These are phyloP conservation scores for Benitochromis conjunctus DNA, from an alignment of 2,113 vertebrate genomes.

Conservation along the genomic window DNA sequence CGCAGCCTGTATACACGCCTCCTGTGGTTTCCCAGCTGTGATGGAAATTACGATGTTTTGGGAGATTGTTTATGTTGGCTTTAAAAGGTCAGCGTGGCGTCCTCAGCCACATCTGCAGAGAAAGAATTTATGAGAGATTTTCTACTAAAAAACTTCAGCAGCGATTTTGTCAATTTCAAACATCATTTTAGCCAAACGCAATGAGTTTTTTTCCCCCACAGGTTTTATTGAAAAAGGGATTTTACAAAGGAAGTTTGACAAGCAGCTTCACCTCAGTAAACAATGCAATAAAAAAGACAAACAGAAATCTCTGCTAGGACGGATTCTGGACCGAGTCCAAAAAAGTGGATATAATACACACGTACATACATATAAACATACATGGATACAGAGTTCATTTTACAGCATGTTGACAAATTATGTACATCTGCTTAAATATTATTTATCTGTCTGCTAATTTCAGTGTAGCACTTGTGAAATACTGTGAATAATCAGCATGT, in stretches of 20 bases:
- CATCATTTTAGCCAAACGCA: not conserved
- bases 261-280: slow-evolving; percentile 33
- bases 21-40: not conserved
- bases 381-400: slow-evolving; percentile 27
- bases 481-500: slow-evolving; percentile 33
- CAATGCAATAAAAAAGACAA: slow-evolving; percentile 38
- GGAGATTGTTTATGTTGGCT: not conserved
- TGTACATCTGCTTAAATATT: slow-evolving; percentile 64
- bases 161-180: not conserved
- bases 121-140: not conserved
- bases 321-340: slow-evolving; percentile 7
- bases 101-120: not conserved
- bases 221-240: slow-evolving; percentile 57
- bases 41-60: not conserved
- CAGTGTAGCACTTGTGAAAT: slow-evolving; percentile 76
- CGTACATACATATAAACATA: slow-evolving; percentile 42
- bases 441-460: slow-evolving; percentile 52
- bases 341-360: slow-evolving; percentile 31
- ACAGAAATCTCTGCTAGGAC: slow-evolving; percentile 11
- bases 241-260: slow-evolving; percentile 51
- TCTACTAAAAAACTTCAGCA: not conserved
- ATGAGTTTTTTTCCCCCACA: not conserved
- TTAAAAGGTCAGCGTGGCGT: not conserved
- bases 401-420: slow-evolving; percentile 52
- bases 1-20: not conserved